Percentiles rank a stretch among this genome's conserved stretches.
phyloP scores from a whole-genome alignment of 2,888 invertebrate species.

The Masnerella sp. region DNA sequence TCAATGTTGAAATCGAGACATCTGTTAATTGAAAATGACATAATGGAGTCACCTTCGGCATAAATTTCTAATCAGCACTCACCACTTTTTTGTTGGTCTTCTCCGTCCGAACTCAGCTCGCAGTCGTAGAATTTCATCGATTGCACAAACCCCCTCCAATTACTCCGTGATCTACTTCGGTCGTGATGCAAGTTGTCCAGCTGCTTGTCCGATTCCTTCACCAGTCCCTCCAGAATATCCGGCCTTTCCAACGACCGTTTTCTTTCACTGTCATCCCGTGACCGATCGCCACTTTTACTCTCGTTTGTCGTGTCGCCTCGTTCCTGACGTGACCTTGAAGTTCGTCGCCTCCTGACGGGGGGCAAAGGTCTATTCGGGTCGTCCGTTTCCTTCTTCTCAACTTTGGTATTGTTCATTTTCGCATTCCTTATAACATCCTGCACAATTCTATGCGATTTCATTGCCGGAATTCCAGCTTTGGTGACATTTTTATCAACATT shows the following conservation, averaged over 20 bases:
- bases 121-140: slow-evolving; percentile 72
- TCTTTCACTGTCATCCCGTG: background rate
- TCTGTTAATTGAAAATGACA: too few relatives aligned
- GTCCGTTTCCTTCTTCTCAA: slow-evolving; percentile 41
- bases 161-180: slow-evolving; percentile 67
- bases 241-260: slow-evolving; percentile 64
- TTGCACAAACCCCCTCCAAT: slow-evolving; percentile 72
- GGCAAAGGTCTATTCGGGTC: slow-evolving; percentile 60
- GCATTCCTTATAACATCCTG: slow-evolving; percentile 15
- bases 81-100: slow-evolving; percentile 71
- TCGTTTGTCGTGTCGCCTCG: slow-evolving; percentile 14
- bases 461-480: slow-evolving; percentile 34
- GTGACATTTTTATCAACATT: slow-evolving; percentile 17
- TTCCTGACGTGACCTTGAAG: slow-evolving; percentile 48
- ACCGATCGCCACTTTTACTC: background rate
- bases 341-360: slow-evolving; percentile 61
- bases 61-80: slow-evolving; percentile 11
- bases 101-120: slow-evolving; percentile 71
- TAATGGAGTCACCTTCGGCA: too few relatives aligned
- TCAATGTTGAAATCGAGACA: too few relatives aligned
- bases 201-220: slow-evolving; percentile 70
- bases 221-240: slow-evolving; percentile 71
- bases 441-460: too few relatives aligned
- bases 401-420: slow-evolving; percentile 22
- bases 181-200: slow-evolving; percentile 68